These are phyloP conservation scores for Aphelenchoides fujianensis DNA, from an alignment of 1,140 invertebrate species.

Conservation along the genomic window DNA sequence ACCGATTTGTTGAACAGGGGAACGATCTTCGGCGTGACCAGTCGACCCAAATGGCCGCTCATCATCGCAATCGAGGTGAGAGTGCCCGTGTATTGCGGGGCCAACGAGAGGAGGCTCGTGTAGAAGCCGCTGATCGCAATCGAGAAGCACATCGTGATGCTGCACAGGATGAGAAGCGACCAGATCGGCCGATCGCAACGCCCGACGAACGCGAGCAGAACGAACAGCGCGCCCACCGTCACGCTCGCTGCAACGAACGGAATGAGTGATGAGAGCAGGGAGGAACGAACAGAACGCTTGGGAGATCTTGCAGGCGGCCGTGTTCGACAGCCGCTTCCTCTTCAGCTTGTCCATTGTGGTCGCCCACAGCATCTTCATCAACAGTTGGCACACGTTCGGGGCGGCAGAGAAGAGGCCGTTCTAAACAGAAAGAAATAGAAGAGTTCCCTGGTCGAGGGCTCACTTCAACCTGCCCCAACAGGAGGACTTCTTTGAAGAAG, in stretches of 20 bases:
- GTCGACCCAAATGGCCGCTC: conserved; percentile 31
- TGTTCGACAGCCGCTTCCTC: conserved; percentile 37
- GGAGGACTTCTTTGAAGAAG: conserved; percentile 48
- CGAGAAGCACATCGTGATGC: conserved; percentile 36
- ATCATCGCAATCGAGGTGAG: conserved; percentile 47
- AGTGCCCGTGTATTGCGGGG: conserved; percentile 43
- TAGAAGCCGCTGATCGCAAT: conserved; percentile 47
- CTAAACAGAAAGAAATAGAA: conserved; percentile 24
- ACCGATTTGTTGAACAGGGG: conserved; percentile 40
- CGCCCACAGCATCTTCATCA: conserved; percentile 42
- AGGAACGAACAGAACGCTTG: conserved; percentile 43
- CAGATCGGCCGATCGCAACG: conserved; percentile 33
- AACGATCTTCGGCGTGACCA: conserved; percentile 39
- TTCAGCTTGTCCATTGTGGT: conserved; percentile 47
- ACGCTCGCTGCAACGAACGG: conserved; percentile 38
- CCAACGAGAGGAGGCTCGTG: conserved; percentile 43
- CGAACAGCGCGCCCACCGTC: conserved; percentile 26
- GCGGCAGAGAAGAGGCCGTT: conserved; percentile 44
- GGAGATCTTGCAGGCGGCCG: conserved; percentile 45
- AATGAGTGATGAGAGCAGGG: neutral
- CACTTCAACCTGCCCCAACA: conserved; percentile 38
- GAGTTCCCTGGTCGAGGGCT: neutral
- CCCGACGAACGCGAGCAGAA: conserved; percentile 28
- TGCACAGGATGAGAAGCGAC: conserved; percentile 36
- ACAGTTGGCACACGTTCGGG: conserved; percentile 37